A percentile compares a stretch with the other conserved stretches of the same genome.
phyloP scores from a whole-genome alignment of 2,797 vertebrate species.

The Rhinophrynus dorsalis region DNA sequence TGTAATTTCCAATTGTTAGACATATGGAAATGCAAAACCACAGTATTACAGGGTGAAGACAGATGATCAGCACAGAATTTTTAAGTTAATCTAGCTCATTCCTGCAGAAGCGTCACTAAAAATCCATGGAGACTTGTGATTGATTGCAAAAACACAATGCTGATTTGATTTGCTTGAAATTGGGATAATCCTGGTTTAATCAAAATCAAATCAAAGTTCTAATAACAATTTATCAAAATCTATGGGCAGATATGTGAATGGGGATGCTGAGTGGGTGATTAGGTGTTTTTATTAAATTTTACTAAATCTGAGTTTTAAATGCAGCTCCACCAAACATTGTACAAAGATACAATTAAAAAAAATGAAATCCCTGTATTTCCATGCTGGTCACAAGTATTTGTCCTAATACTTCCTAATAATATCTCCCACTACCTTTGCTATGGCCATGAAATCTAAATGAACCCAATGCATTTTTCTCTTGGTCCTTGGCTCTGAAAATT shows the following conservation, averaged over 20 bases:
- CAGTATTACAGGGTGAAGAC: constrained; percentile 12
- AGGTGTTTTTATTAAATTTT: neutral
- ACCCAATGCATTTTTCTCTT: too few species aligned
- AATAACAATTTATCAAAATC: constrained; percentile 48
- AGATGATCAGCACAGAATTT: constrained; percentile 12
- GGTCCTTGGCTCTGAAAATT: too few species aligned
- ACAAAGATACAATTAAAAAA: too few species aligned
- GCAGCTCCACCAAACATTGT: too few species aligned
- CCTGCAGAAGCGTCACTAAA: constrained; percentile 8
- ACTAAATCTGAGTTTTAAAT: neutral
- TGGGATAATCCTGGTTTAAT: constrained; percentile 53
- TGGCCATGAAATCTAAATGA: too few species aligned
- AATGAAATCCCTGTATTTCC: too few species aligned
- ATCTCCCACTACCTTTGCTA: too few species aligned
- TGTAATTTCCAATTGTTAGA: constrained; percentile 6
- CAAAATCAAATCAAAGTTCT: constrained; percentile 51
- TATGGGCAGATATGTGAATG: neutral
- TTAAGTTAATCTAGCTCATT: constrained; percentile 13
- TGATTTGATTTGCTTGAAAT: constrained; percentile 57
- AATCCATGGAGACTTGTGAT: constrained; percentile 42
- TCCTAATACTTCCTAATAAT: too few species aligned
- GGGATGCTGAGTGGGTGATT: neutral
- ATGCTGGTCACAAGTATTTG: too few species aligned
- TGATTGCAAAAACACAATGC: constrained; percentile 44
- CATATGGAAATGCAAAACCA: constrained; percentile 6